Evolutionary conservation across 2,888 invertebrate species (phyloP).

Genomic region (Acanthococcus lagerstroemiae): DNA sequence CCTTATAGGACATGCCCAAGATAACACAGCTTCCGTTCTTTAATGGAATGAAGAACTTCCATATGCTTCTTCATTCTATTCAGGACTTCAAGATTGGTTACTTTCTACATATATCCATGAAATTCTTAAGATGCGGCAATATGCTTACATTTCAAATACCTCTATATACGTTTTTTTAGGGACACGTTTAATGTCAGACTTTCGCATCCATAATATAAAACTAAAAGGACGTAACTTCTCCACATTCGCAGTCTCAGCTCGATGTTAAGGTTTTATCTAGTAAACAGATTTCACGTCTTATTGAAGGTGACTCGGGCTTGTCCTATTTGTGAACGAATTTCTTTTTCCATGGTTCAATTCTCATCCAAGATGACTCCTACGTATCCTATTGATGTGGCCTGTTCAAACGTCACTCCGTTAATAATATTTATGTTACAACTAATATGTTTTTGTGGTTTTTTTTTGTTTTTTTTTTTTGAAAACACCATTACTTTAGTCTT

Average conservation of each 20-base stretch:
- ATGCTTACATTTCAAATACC: background rate
- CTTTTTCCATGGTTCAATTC: background rate
- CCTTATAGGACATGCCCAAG: background rate
- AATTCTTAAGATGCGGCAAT: background rate
- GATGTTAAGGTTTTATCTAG: background rate
- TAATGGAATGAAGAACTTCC: background rate
- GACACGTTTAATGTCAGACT: background rate
- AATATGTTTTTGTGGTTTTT: too few relatives aligned
- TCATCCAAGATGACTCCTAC: background rate
- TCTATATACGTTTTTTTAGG: background rate
- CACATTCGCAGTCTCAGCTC: background rate
- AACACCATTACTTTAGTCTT: background rate
- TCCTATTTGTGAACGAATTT: background rate
- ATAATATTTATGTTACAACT: background rate
- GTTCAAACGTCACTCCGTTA: background rate
- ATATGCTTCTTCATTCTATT: background rate
- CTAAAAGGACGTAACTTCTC: background rate
- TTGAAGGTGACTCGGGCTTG: background rate
- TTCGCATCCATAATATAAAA: background rate
- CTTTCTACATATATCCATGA: background rate
- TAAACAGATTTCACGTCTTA: background rate
- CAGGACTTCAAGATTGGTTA: background rate
- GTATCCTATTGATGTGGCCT: background rate
- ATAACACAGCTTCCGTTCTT: background rate
- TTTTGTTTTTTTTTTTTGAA: too few relatives aligned